Evolutionary conservation across 2,113 vertebrate species (phyloP).

Genomic region (Parus major): DNA sequence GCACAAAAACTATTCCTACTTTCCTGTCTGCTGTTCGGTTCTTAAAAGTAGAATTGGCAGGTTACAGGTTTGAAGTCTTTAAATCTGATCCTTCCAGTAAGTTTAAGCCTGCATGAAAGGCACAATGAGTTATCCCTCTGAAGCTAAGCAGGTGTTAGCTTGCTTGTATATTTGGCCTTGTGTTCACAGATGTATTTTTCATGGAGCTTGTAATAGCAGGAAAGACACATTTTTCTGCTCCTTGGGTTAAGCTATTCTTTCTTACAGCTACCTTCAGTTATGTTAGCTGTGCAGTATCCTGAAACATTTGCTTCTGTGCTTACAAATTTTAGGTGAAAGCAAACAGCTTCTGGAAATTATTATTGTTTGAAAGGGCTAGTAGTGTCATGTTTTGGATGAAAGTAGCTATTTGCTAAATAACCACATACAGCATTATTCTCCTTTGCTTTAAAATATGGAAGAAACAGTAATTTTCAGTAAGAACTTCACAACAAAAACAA

Average conservation of each 20-base stretch:
- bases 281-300: not conserved
- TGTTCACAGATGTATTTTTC: not conserved
- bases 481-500: not conserved
- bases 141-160: not conserved
- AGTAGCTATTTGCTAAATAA: not conserved
- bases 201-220: not conserved
- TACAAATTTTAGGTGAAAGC: not conserved
- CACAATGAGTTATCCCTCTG: not conserved
- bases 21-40: not conserved
- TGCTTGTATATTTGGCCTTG: not conserved
- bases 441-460: not conserved
- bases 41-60: not conserved
- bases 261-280: not conserved
- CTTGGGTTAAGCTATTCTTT: not conserved
- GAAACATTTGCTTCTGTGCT: not conserved
- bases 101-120: not conserved
- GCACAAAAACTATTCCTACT: not conserved
- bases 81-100: not conserved
- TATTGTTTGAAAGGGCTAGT: not conserved
- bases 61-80: not conserved
- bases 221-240: not conserved
- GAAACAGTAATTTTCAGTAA: not conserved
- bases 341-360: not conserved
- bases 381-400: not conserved
- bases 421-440: not conserved